Conservation (phyloP, 2,888 invertebrate species). For the Oscheius sp. region DNA sequence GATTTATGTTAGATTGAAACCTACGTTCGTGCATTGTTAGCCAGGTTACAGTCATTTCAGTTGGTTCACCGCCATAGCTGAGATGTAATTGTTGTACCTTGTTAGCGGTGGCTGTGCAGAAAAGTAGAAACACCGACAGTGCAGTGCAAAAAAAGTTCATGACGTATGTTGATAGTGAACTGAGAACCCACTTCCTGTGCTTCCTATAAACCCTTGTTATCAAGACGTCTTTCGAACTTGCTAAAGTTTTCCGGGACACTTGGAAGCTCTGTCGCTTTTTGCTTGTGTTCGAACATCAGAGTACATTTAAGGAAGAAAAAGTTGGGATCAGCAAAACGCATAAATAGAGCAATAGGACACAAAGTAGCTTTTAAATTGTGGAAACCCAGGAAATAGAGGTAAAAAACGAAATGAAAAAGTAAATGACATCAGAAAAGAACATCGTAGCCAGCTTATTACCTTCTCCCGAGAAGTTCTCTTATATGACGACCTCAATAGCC, state of each 20-base stretch:
- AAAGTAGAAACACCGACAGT: not conserved
- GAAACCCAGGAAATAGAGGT: too few relatives aligned
- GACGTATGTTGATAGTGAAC: not conserved
- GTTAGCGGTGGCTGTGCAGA: conserved; percentile 7
- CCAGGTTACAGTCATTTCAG: conserved; percentile 56
- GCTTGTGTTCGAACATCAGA: too few relatives aligned
- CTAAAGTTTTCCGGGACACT: conserved; percentile 14
- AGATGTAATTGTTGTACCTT: conserved; percentile 52
- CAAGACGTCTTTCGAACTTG: conserved; percentile 10
- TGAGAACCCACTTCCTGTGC: conserved; percentile 10
- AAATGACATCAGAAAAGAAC: too few relatives aligned
- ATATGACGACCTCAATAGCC: too few relatives aligned
- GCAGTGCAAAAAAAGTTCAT: not conserved
- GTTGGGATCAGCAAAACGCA: too few relatives aligned
- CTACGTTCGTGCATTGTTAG: conserved; percentile 46
- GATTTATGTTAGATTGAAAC: conserved; percentile 1
- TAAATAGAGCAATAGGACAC: too few relatives aligned
- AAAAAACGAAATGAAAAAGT: too few relatives aligned
- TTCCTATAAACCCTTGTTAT: conserved; percentile 15
- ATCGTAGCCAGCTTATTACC: too few relatives aligned
- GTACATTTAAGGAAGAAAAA: too few relatives aligned
- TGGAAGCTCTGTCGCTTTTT: too few relatives aligned
- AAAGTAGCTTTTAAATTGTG: too few relatives aligned
- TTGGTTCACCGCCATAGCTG: conserved; percentile 41
- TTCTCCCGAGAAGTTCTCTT: too few relatives aligned